Conservation (phyloP, 1,140 invertebrate genomes). For the Hyposmocoma kahamanoa region DNA sequence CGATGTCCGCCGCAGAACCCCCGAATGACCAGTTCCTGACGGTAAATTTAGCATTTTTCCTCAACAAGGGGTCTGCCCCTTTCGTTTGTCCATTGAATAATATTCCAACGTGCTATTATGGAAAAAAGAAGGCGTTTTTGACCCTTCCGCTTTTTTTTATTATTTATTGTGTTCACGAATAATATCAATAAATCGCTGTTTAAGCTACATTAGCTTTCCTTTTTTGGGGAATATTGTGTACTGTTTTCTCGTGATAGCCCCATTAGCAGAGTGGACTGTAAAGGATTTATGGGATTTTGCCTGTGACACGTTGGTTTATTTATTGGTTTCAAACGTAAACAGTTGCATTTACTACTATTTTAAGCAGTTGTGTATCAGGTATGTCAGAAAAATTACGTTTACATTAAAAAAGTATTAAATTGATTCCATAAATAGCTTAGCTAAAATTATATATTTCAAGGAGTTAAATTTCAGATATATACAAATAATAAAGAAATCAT, state of each 20-base stretch:
- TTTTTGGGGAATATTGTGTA: constrained; percentile 6
- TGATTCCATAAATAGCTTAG: too few relatives aligned
- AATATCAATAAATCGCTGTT: constrained; percentile 53
- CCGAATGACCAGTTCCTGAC: constrained; percentile 38
- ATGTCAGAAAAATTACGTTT: too few relatives aligned
- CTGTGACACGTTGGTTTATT: too few relatives aligned
- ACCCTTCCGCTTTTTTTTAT: constrained; percentile 43
- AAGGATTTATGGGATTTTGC: too few relatives aligned
- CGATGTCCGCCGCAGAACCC: constrained; percentile 47
- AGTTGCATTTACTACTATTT: too few relatives aligned
- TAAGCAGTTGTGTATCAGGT: too few relatives aligned
- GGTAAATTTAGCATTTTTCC: constrained; percentile 56
- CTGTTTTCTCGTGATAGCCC: not conserved
- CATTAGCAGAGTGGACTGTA: too few relatives aligned
- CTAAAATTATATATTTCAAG: too few relatives aligned
- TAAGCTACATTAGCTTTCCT: constrained; percentile 43
- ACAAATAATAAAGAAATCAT: too few relatives aligned
- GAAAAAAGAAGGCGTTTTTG: constrained; percentile 44
- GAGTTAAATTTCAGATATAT: too few relatives aligned
- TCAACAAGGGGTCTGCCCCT: constrained; percentile 38
- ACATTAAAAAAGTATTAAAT: too few relatives aligned
- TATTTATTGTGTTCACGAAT: constrained; percentile 46
- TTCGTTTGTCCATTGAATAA: constrained; percentile 41
- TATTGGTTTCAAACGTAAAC: too few relatives aligned
- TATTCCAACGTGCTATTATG: constrained; percentile 34